These are phyloP conservation scores for Emydura subglobosa DNA, from an alignment of 2,113 vertebrate genomes.

Conservation along the genomic window DNA sequence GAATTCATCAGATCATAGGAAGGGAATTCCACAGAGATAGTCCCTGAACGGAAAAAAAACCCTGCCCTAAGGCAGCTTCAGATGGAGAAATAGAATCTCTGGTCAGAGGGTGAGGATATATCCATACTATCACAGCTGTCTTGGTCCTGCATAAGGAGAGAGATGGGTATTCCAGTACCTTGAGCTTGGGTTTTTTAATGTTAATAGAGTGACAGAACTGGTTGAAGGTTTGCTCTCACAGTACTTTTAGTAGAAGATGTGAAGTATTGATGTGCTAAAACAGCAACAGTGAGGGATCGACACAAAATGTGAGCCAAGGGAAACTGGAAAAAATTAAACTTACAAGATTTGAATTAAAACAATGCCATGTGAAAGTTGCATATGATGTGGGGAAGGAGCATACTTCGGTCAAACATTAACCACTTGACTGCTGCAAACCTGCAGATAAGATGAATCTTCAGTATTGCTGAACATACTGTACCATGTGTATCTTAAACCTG, in stretches of 20 bases:
- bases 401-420: background rate
- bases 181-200: rapidly evolving
- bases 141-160: background rate
- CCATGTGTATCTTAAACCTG: background rate
- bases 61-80: background rate
- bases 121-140: background rate
- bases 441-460: background rate
- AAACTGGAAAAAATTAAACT: background rate
- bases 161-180: rapidly evolving
- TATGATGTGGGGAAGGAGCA: background rate
- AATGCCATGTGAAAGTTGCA: background rate
- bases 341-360: rapidly evolving
- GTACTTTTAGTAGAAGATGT: background rate
- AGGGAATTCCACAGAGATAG: background rate
- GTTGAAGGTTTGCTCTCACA: background rate
- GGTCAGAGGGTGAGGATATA: rapidly evolving
- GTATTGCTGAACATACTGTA: background rate
- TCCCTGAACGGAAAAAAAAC: background rate
- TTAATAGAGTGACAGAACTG: background rate
- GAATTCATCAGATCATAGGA: too few species aligned
- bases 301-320: rapidly evolving
- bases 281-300: background rate
- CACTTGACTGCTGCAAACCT: background rate
- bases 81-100: background rate
- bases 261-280: background rate